Conservation (phyloP, 2,888 invertebrate genomes). For the Drosophila seclusa region DNA sequence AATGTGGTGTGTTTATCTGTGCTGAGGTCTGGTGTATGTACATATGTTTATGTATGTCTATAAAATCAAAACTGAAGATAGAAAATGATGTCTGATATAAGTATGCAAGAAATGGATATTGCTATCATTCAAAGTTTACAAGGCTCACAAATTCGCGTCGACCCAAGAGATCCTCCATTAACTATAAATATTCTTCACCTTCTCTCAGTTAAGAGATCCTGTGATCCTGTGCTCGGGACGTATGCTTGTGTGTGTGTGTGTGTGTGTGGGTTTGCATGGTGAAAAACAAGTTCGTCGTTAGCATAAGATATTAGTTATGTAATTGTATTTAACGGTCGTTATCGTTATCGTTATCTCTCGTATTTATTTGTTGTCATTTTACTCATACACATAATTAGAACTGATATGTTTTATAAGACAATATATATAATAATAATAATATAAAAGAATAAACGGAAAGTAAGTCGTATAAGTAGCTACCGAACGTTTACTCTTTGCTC, state of each 20-base stretch:
- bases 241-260: conserved; percentile 32
- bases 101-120: conserved; percentile 50
- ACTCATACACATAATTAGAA: conserved; percentile 75
- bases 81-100: conserved; percentile 43
- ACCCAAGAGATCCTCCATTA: conserved; percentile 16
- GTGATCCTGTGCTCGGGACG: conserved; percentile 11
- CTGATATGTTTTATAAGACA: conserved; percentile 81
- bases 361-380: conserved; percentile 43
- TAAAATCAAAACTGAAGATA: conserved; percentile 47
- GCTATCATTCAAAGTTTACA: conserved; percentile 63
- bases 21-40: conserved; percentile 55
- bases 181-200: not conserved
- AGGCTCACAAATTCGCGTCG: conserved; percentile 58
- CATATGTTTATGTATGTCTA: conserved; percentile 51
- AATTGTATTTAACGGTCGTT: conserved; percentile 48
- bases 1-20: conserved; percentile 4
- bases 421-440: conserved; percentile 53
- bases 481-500: conserved; percentile 50
- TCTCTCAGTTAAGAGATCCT: not conserved
- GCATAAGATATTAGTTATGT: conserved; percentile 52
- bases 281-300: conserved; percentile 52
- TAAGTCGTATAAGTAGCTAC: conserved; percentile 68
- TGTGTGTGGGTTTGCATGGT: conserved; percentile 38
- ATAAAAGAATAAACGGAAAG: conserved; percentile 55
- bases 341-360: conserved; percentile 55